These are phyloP conservation scores for Heliornis fulica DNA, from an alignment of 2,113 vertebrate genomes.

Conservation along the genomic window DNA sequence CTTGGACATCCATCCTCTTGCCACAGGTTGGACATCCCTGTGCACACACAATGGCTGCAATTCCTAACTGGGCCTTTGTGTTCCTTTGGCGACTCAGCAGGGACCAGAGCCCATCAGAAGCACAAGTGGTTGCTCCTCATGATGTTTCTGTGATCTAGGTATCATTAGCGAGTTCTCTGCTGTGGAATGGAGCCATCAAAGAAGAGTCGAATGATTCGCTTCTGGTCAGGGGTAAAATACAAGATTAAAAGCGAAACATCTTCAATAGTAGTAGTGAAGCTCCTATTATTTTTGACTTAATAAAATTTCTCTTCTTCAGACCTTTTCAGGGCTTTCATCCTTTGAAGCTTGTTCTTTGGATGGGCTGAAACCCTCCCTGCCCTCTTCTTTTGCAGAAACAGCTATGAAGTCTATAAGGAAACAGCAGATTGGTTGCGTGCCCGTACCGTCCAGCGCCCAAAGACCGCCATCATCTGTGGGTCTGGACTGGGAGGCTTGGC, in stretches of 20 bases:
- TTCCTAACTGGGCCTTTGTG: not conserved
- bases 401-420: conserved; percentile 24
- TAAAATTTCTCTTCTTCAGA: not conserved
- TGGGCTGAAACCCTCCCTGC: not conserved
- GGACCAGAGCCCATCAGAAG: not conserved
- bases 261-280: not conserved
- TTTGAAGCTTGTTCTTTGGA: not conserved
- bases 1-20: not conserved
- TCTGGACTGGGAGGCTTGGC: conserved; percentile 82
- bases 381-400: not conserved
- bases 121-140: not conserved
- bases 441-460: conserved; percentile 25
- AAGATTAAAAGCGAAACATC: not conserved
- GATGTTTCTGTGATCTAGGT: not conserved
- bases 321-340: not conserved
- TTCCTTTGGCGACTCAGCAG: not conserved
- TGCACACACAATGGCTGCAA: not conserved
- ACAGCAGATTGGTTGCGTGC: conserved; percentile 30
- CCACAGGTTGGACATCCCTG: not conserved
- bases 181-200: not conserved
- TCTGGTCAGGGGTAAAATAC: not conserved
- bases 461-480: conserved; percentile 81
- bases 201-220: not conserved
- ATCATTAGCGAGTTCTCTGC: not conserved
- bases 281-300: not conserved